Conservation (phyloP, 1,140 invertebrate genomes). For the Caerostris darwini region DNA sequence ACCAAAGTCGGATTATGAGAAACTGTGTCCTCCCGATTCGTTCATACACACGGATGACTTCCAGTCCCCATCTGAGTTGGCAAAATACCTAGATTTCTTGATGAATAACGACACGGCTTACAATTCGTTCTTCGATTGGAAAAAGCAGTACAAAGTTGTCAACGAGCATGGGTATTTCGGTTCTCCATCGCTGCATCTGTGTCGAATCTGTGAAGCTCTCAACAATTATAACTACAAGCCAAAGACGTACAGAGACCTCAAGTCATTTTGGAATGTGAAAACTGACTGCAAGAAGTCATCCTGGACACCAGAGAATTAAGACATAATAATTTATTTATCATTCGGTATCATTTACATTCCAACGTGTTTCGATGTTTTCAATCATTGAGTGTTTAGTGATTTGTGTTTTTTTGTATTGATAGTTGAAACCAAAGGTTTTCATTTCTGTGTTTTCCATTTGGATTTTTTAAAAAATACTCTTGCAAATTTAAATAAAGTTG, state of each 20-base stretch:
- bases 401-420: too few species aligned
- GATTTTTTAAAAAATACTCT: too few species aligned
- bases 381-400: too few species aligned
- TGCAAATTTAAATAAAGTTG: too few species aligned
- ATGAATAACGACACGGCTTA: constrained; percentile 79
- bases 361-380: too few species aligned
- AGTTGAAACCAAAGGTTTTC: too few species aligned
- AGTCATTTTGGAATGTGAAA: constrained; percentile 82
- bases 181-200: constrained; percentile 81
- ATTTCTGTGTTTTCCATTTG: too few species aligned
- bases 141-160: constrained; percentile 78
- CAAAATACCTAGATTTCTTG: constrained; percentile 80
- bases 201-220: constrained; percentile 80
- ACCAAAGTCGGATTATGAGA: constrained; percentile 81
- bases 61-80: constrained; percentile 80
- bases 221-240: constrained; percentile 79
- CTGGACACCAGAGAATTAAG: constrained; percentile 53
- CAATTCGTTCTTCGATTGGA: constrained; percentile 78
- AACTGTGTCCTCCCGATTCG: constrained; percentile 80
- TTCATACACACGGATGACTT: constrained; percentile 82
- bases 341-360: too few species aligned
- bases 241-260: constrained; percentile 84
- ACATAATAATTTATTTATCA: too few species aligned
- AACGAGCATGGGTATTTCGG: constrained; percentile 88
- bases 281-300: constrained; percentile 81